A percentile compares a stretch with the other conserved stretches of the same genome.
phyloP scores from a whole-genome alignment of 2,888 invertebrate species.

The Xestia rhomboidea region DNA sequence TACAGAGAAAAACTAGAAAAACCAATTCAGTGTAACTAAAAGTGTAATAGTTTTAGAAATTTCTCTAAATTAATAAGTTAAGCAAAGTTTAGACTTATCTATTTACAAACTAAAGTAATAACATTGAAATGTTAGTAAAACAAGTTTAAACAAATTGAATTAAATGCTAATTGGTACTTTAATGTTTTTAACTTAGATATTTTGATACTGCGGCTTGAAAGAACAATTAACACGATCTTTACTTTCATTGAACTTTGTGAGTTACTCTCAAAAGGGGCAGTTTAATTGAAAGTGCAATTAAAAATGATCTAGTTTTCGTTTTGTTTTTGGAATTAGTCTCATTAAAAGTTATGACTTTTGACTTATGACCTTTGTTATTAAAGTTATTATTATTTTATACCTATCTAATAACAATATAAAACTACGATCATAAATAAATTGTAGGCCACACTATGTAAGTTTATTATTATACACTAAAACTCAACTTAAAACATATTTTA shows the following conservation, averaged over 20 bases:
- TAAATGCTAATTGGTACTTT: slow-evolving; percentile 5
- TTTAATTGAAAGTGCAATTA: background rate
- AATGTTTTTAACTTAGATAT: slow-evolving; percentile 19
- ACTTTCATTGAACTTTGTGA: slow-evolving; percentile 9
- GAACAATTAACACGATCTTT: slow-evolving; percentile 6
- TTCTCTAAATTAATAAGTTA: background rate
- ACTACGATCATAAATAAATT: background rate
- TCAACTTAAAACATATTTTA: background rate
- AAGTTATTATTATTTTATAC: background rate
- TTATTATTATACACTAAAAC: background rate
- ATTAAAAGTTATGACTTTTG: slow-evolving; percentile 6
- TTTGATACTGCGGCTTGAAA: slow-evolving; percentile 5
- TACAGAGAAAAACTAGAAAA: background rate
- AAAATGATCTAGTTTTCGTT: slow-evolving; percentile 3
- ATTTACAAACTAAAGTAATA: background rate
- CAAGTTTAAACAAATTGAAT: slow-evolving; percentile 11
- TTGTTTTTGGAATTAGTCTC: slow-evolving; percentile 13
- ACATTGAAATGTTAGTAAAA: slow-evolving; percentile 15
- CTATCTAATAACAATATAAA: background rate
- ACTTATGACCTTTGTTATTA: background rate
- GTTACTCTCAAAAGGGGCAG: background rate
- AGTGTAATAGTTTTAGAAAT: background rate
- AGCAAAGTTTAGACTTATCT: slow-evolving; percentile 2
- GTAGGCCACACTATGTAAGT: background rate
- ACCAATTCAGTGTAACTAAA: background rate